Percentiles rank a stretch among this genome's conserved stretches.
These are phyloP conservation scores for Macquaria australasica DNA, from an alignment of 2,113 vertebrate genomes.

Conservation along the genomic window DNA sequence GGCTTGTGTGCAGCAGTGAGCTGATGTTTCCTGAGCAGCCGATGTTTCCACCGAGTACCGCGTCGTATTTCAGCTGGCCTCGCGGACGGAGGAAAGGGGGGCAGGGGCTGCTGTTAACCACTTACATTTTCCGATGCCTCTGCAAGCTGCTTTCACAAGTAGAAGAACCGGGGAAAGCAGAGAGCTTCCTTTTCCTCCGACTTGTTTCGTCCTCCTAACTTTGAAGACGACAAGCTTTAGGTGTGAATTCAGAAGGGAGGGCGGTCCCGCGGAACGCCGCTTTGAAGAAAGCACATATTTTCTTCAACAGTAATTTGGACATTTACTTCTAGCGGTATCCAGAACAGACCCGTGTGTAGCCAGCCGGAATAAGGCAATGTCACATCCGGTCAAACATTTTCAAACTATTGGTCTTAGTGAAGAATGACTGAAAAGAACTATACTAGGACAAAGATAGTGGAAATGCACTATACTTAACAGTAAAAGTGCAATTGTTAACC, in stretches of 20 bases:
- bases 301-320: background rate
- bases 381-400: slow-evolving; percentile 48
- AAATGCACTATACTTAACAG: background rate
- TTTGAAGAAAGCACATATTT: background rate
- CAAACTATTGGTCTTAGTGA: slow-evolving; percentile 28
- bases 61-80: slow-evolving; percentile 32
- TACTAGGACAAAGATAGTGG: background rate
- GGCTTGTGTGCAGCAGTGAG: background rate
- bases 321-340: slow-evolving; percentile 23
- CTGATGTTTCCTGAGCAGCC: slow-evolving; percentile 52
- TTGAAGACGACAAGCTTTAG: background rate
- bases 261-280: background rate
- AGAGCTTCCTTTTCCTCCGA: background rate
- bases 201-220: background rate
- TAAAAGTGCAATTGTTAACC: background rate
- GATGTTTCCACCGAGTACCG: slow-evolving; percentile 39
- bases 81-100: background rate
- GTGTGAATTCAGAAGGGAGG: accelerated
- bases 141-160: slow-evolving; percentile 8
- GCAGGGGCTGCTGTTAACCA: slow-evolving; percentile 7
- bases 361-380: background rate
- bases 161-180: background rate
- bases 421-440: background rate
- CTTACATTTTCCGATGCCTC: slow-evolving; percentile 59
- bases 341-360: background rate